These are phyloP conservation scores for Ploceus nigricollis DNA, from an alignment of 2,113 vertebrate genomes.

Conservation along the genomic window DNA sequence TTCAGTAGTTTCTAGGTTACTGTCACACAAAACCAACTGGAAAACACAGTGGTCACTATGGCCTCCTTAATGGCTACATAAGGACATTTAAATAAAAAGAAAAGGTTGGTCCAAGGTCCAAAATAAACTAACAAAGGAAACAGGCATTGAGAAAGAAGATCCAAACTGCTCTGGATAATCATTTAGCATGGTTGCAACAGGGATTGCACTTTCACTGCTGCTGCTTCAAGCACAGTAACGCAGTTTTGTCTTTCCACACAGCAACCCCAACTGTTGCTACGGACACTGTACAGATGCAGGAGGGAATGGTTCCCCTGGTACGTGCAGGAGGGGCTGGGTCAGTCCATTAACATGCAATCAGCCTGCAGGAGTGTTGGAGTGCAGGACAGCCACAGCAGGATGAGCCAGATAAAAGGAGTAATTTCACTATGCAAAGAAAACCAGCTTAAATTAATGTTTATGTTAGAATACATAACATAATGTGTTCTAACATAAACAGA, in stretches of 20 bases:
- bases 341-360: neutral
- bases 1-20: neutral
- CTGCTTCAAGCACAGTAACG: neutral
- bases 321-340: neutral
- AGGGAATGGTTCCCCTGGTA: neutral
- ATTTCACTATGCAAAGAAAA: neutral
- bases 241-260: neutral
- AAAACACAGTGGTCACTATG: neutral
- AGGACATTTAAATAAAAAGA: neutral
- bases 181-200: neutral
- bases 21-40: neutral
- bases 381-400: neutral
- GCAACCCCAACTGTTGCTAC: slow-evolving; percentile 1
- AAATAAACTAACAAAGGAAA: neutral
- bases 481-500: neutral
- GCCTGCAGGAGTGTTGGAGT: neutral
- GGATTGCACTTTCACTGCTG: neutral
- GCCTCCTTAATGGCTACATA: neutral
- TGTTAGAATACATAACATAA: rapidly evolving
- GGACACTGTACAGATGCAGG: neutral
- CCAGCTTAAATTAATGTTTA: neutral
- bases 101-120: neutral
- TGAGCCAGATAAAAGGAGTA: neutral
- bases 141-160: neutral
- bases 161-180: neutral